Evolutionary conservation across 1,140 invertebrate genomes (phyloP), one percentile per base, ranked within the genome.

Genomic region (Drosophila sulfurigaster): DNA sequence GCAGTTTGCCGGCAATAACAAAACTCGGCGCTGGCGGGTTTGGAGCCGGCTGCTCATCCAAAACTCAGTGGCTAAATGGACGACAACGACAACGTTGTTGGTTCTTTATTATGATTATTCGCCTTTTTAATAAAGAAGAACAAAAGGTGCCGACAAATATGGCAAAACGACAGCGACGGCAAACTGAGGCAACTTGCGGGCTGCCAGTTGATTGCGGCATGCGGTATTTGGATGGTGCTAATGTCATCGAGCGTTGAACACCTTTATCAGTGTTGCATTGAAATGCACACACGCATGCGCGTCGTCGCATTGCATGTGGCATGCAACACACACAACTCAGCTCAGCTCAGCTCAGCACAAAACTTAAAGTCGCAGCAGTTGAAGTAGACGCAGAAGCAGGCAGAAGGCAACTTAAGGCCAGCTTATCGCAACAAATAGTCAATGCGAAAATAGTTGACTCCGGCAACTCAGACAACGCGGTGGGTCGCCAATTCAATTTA

Each of bases 181-280:
- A 56, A 28, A 32, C 45, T 48, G 28, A 15, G 59, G 38, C 49
- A 56, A 32, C 59, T 56, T 5, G 57, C 57, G 56, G 70, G 51
- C 35, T 41, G 59, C 16, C 25, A 49, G 66, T 69, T 79, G 78
- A 77, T 82, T 88, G 77, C 85, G 64, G 67, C 67, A 69, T 62
- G 67, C 35, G 67, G 63, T 63, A 73, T 89, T 89, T 81, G 75
- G 81, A 63, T 88, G 90, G 90, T 91, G 90, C 90, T 91, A 91
- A 91, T 91, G 90, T 91, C 90, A 89, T 89, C 82, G 90, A 87
- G 86, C 89, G 87, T 88, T 88, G 83, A 91, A 91, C 90, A 91
- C 90, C 90, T 91, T 91, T 90, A 85, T 90, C 89, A 91, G 87
- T 91, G 87, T 91, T 91, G 87, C 87, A 88, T 88, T 88, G 83